A percentile compares a stretch with the other conserved stretches of the same genome.
Evolutionary conservation across 2,113 vertebrate genomes (phyloP).

Genomic region (Pungitius pungitius): DNA sequence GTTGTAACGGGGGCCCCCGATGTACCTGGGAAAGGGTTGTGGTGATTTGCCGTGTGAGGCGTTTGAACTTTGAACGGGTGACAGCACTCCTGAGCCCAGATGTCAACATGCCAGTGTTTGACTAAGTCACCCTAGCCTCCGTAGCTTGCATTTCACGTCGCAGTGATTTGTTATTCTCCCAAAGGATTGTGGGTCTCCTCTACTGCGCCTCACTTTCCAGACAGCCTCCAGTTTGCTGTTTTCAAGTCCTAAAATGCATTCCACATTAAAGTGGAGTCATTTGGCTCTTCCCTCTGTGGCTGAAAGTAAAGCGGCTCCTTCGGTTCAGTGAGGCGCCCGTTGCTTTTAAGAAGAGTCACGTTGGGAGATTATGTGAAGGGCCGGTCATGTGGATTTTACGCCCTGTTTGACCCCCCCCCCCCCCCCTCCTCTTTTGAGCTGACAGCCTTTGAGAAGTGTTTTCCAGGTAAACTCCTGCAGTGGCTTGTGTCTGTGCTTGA

Average conservation of each 20-base stretch:
- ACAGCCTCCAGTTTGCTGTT: background rate
- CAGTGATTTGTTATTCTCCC: background rate
- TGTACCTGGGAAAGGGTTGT: slow-evolving; percentile 4
- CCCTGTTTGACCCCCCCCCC: background rate
- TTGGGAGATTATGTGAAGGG: slow-evolving; percentile 44
- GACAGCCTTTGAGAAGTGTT: background rate
- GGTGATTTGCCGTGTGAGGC: background rate
- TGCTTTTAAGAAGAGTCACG: slow-evolving; percentile 69
- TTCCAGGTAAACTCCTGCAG: background rate
- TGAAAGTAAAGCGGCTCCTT: background rate
- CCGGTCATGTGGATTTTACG: slow-evolving; percentile 45
- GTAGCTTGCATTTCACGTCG: background rate
- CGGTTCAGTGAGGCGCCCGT: background rate
- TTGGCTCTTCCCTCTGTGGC: too few relatives aligned
- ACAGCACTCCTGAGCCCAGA: background rate
- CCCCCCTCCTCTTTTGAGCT: background rate
- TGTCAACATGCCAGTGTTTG: slow-evolving; percentile 26
- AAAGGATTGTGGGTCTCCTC: slow-evolving; percentile 49
- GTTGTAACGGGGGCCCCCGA: background rate
- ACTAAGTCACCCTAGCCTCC: background rate
- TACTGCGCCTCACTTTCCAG: background rate
- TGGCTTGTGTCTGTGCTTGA: background rate
- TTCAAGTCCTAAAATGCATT: background rate
- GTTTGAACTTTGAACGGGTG: slow-evolving; percentile 51
- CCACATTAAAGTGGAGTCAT: background rate